Evolutionary conservation across 2,888 invertebrate species (phyloP).

Genomic region (Lycocerus yunnanus): DNA sequence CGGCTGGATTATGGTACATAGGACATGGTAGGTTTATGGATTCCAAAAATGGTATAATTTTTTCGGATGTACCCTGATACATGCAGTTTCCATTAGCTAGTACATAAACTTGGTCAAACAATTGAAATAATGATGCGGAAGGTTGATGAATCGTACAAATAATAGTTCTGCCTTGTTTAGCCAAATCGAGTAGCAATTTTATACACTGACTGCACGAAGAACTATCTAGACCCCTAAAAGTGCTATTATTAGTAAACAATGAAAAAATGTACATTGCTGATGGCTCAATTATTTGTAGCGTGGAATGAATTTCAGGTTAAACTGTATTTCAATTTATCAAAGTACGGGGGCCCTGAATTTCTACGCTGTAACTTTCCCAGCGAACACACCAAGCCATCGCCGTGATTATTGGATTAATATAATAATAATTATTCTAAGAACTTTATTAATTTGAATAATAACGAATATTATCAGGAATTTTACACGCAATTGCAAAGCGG

Average conservation of each 20-base stretch:
- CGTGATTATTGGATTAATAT: neutral
- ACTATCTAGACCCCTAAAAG: conserved; percentile 86
- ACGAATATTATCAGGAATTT: neutral
- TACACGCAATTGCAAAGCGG: neutral
- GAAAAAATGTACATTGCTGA: too few relatives aligned
- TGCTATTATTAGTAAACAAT: too few relatives aligned
- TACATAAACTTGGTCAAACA: conserved; percentile 91
- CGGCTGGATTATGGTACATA: conserved; percentile 94
- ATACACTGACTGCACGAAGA: conserved; percentile 85
- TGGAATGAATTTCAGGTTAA: too few relatives aligned
- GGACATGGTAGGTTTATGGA: conserved; percentile 82
- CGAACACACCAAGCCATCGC: too few relatives aligned
- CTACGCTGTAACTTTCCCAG: too few relatives aligned
- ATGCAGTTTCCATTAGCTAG: conserved; percentile 85
- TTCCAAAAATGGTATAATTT: conserved; percentile 78
- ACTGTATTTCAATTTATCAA: too few relatives aligned
- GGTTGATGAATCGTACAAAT: conserved; percentile 97
- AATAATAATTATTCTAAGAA: neutral
- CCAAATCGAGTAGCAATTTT: conserved; percentile 75
- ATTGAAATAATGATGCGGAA: conserved; percentile 83
- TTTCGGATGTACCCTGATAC: conserved; percentile 77
- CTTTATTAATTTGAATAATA: neutral
- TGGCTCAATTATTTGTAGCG: too few relatives aligned
- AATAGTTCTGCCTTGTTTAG: conserved; percentile 83
- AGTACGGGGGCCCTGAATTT: too few relatives aligned